phyloP scores from a whole-genome alignment of 2,113 vertebrate species.

The Acanthisitta chloris region DNA sequence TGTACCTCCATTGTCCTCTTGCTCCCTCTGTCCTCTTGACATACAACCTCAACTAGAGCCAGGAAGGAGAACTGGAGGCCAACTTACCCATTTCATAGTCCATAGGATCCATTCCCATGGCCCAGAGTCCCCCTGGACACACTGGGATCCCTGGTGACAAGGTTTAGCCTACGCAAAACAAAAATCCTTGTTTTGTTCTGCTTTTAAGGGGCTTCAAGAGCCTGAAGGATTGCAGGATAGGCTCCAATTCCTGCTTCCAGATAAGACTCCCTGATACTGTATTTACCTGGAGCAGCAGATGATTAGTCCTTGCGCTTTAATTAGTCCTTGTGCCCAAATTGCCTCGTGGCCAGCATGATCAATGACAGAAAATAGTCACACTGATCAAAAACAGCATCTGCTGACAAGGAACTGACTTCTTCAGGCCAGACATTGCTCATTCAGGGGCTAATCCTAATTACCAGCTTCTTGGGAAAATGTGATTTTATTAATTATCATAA shows the following conservation, averaged over 20 bases:
- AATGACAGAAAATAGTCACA: background rate
- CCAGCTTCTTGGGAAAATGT: constrained; percentile 7
- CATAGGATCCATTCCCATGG: background rate
- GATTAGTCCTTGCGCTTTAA: background rate
- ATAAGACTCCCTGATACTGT: background rate
- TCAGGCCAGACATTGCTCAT: constrained; percentile 17
- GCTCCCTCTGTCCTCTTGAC: background rate
- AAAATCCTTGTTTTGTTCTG: background rate
- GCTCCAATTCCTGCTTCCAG: background rate
- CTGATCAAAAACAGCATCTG: constrained; percentile 49
- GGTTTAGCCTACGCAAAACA: background rate
- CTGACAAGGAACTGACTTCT: background rate
- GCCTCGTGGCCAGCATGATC: background rate
- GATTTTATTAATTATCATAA: background rate
- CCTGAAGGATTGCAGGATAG: background rate
- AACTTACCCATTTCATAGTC: background rate
- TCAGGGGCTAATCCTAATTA: background rate
- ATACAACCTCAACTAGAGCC: background rate
- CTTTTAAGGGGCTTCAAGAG: background rate
- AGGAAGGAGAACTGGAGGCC: background rate
- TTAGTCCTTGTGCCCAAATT: background rate
- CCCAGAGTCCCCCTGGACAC: background rate
- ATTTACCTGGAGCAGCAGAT: background rate
- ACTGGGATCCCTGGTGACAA: background rate
- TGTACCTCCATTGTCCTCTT: background rate